A percentile compares a stretch with the other conserved stretches of the same genome.
Evolutionary conservation across 2,888 invertebrate species (phyloP).

Genomic region (Sarcophaga rosellei): DNA sequence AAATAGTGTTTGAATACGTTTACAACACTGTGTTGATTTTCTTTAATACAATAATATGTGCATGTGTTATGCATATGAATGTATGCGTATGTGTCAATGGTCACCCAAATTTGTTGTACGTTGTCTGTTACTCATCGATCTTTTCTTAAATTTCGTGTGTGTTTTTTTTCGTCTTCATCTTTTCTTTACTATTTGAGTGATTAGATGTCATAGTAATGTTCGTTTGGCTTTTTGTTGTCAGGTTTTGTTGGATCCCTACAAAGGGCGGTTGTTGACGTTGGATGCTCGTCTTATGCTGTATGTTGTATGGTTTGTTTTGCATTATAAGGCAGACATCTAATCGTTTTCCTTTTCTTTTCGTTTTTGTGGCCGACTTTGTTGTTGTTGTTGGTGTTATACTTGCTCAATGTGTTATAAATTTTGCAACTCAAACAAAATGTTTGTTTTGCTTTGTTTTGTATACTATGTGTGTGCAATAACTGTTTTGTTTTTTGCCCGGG

Average conservation of each 20-base stretch:
- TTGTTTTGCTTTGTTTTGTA: conserved; percentile 3
- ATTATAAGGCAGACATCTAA: conserved; percentile 47
- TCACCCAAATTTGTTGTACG: conserved; percentile 33
- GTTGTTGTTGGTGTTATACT: background rate
- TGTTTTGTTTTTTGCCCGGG: background rate
- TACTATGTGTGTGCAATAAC: background rate
- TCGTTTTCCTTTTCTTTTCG: background rate
- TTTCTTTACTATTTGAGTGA: conserved; percentile 38
- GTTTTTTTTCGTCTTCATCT: background rate
- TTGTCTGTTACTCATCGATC: conserved; percentile 33
- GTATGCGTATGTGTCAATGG: conserved; percentile 39
- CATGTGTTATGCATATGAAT: background rate
- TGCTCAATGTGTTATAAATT: conserved; percentile 52
- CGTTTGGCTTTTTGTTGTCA: background rate
- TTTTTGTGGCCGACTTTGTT: background rate
- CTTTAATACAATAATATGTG: background rate
- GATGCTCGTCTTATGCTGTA: conserved; percentile 27
- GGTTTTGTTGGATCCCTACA: conserved; percentile 7
- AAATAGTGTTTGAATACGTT: background rate
- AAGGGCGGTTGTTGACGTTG: conserved; percentile 61
- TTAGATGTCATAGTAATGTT: conserved; percentile 49
- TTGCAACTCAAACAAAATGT: conserved; percentile 56
- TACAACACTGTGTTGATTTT: background rate
- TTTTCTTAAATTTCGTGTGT: background rate
- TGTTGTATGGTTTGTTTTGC: conserved; percentile 53